Percentiles rank a stretch among this genome's conserved stretches.
These are phyloP conservation scores for Linnaemya vulpina DNA, from an alignment of 2,888 invertebrate genomes.

Conservation along the genomic window DNA sequence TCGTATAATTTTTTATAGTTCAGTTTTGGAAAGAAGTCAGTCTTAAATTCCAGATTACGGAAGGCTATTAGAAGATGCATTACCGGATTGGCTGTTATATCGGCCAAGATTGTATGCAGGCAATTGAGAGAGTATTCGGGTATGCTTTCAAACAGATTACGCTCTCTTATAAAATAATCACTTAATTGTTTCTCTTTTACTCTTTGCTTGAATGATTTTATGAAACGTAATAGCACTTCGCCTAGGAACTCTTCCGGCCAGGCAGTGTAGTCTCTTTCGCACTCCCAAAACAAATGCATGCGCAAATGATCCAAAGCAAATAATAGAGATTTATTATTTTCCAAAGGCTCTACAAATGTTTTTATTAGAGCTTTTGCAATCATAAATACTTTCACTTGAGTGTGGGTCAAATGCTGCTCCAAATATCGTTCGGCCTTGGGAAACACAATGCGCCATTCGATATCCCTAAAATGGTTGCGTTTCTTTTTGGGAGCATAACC, in stretches of 20 bases:
- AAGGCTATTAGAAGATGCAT: slow-evolving; percentile 88
- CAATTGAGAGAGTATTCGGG: slow-evolving; percentile 86
- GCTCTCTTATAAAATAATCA: slow-evolving; percentile 89
- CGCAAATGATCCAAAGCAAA: slow-evolving; percentile 88
- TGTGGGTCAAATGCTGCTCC: slow-evolving; percentile 88
- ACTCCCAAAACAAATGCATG: slow-evolving; percentile 90
- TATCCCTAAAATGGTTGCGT: slow-evolving; percentile 85
- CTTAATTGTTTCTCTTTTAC: slow-evolving; percentile 86
- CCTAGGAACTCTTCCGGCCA: slow-evolving; percentile 91
- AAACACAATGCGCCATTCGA: slow-evolving; percentile 92
- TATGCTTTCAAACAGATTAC: slow-evolving; percentile 89
- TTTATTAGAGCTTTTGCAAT: slow-evolving; percentile 88
- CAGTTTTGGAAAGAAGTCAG: slow-evolving; percentile 86
- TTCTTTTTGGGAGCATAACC: slow-evolving; percentile 87
- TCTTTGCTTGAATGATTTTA: slow-evolving; percentile 86
- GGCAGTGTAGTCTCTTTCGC: slow-evolving; percentile 87
- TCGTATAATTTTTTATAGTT: slow-evolving; percentile 85
- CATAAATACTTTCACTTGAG: slow-evolving; percentile 89
- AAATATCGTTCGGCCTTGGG: slow-evolving; percentile 90
- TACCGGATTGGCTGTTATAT: slow-evolving; percentile 88
- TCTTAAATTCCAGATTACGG: slow-evolving; percentile 86
- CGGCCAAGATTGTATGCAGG: slow-evolving; percentile 87
- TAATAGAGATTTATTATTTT: slow-evolving; percentile 84
- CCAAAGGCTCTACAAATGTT: slow-evolving; percentile 87
- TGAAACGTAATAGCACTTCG: slow-evolving; percentile 86